These are phyloP conservation scores for Endomychus coccineus DNA, from an alignment of 2,888 invertebrate species.

Conservation along the genomic window DNA sequence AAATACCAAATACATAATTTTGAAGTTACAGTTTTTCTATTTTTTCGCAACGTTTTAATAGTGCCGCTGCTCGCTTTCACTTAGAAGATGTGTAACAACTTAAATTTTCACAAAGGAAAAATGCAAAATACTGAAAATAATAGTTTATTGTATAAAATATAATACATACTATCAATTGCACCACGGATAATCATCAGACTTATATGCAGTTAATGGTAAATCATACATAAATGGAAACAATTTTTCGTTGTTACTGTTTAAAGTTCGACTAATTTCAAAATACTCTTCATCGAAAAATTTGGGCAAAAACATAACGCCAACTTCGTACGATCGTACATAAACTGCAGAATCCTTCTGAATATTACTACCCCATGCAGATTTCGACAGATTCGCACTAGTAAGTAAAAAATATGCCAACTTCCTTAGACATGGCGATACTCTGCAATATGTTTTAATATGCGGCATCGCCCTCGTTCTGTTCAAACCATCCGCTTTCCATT, in stretches of 20 bases:
- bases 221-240: slow-evolving; percentile 72
- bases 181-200: slow-evolving; percentile 59
- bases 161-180: slow-evolving; percentile 38
- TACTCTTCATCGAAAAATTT: slow-evolving; percentile 63
- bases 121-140: too few species aligned
- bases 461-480: slow-evolving; percentile 82
- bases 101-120: too few species aligned
- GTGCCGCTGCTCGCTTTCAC: too few species aligned
- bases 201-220: slow-evolving; percentile 68
- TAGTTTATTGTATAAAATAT: too few species aligned
- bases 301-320: slow-evolving; percentile 84
- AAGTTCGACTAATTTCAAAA: slow-evolving; percentile 33
- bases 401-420: slow-evolving; percentile 75
- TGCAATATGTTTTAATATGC: slow-evolving; percentile 86
- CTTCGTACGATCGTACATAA: slow-evolving; percentile 82
- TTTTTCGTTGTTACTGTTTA: slow-evolving; percentile 29
- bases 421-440: slow-evolving; percentile 61
- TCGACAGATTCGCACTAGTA: slow-evolving; percentile 92
- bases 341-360: slow-evolving; percentile 52
- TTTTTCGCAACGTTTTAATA: too few species aligned
- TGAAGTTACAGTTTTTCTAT: too few species aligned
- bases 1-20: too few species aligned
- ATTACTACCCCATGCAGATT: slow-evolving; percentile 91
- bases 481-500: slow-evolving; percentile 71
- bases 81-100: too few species aligned